phyloP scores from a whole-genome alignment of 2,113 vertebrate species.

The Erythrocebus patas region DNA sequence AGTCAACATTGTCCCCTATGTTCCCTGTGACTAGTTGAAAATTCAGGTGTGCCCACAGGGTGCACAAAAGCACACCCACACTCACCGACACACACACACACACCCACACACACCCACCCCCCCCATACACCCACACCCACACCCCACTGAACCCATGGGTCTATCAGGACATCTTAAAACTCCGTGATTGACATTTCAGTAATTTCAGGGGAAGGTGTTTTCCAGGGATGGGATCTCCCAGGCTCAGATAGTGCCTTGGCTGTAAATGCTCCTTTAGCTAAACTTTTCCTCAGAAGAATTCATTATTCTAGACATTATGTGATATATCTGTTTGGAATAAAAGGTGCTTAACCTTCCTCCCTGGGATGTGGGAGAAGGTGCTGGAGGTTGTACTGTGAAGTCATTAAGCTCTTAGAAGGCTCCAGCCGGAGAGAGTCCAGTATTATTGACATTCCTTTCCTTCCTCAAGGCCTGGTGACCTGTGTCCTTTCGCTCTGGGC shows the following conservation, averaged over 20 bases:
- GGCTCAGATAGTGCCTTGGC: neutral
- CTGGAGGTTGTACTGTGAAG: constrained; percentile 59
- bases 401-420: constrained; percentile 31
- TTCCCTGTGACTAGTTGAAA: neutral
- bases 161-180: neutral
- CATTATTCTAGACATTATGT: constrained; percentile 12
- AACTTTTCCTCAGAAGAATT: constrained; percentile 11
- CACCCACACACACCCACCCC: neutral
- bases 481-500: neutral
- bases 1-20: neutral
- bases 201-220: constrained; percentile 22
- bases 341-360: constrained; percentile 25
- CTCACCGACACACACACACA: too few species aligned
- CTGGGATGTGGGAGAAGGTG: neutral
- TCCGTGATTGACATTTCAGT: constrained; percentile 57
- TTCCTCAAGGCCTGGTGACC: constrained; percentile 13
- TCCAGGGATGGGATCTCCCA: neutral
- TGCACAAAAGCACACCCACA: neutral
- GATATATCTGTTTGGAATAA: neutral
- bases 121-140: neutral
- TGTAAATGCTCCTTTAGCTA: neutral
- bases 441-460: constrained; percentile 43
- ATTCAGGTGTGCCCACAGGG: neutral
- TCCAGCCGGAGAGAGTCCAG: constrained; percentile 27
- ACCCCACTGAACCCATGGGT: neutral